Evolutionary conservation across 1,140 invertebrate genomes (phyloP), one percentile per base, ranked within the genome.

Genomic region (Orussus abietinus): DNA sequence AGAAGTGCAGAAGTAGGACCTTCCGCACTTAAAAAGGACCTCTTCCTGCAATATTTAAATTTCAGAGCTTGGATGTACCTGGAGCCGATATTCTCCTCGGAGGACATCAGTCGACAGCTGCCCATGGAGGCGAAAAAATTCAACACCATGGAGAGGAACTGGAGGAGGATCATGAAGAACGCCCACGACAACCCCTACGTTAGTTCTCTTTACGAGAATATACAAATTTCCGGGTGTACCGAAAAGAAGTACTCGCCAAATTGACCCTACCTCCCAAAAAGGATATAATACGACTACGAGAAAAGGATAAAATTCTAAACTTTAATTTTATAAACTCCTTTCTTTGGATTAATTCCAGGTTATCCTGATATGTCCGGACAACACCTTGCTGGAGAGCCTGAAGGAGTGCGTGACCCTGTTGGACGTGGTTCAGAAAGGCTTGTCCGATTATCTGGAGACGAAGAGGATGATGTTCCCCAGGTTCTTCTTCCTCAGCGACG

Each of bases 21-120:
- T 4, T 22, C 15, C 11, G 14, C 32, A 38, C 5, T 38, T 6
- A 25, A 6, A n/a, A 25, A 6, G n/a, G 22, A n/a, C 6, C 22
- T 7, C 6, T n/a, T 25, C 22, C n/a, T 25, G 22, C 22, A n/a
- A 25, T 25, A 25, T n/a, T 25, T 25, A 25, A 3, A n/a, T 37
- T 7, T 2, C 11, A 83, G 81, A 65, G 79, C 83, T 21, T 92
- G 88, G 87, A 82, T 90, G 68, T 91, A 91, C 59, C 62, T 92
- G 44, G 88, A 92, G 58, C 86, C 87, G 0, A 89, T 92, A 46
- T 91, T 92, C 57, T 82, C 80, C 0, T 88, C 86, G 4, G 85
- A 87, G 36, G 89, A 92, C 59, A 91, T 93, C 42, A 85, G 81
- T 31, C 69, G 77, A 1, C 85, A 88, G 55, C 56, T 89, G 20